Conservation (phyloP, 2,888 invertebrate genomes). For the Mesoligia furuncula region DNA sequence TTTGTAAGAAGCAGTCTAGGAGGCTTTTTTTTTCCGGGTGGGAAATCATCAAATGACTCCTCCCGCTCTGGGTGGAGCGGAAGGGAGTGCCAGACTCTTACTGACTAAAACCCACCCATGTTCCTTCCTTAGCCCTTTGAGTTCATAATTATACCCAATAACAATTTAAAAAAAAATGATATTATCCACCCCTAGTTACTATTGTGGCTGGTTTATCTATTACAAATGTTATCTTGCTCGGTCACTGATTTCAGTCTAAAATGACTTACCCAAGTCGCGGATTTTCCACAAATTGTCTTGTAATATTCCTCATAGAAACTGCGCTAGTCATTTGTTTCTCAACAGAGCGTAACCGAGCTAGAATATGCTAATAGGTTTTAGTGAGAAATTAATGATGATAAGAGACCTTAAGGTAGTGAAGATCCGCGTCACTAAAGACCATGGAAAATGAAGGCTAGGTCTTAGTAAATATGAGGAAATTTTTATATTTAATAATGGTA, state of each 20-base stretch:
- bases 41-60: too few relatives aligned
- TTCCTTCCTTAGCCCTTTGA: too few relatives aligned
- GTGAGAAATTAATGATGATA: slow-evolving; percentile 35
- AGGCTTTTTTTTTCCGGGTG: too few relatives aligned
- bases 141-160: neutral
- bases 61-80: too few relatives aligned
- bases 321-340: slow-evolving; percentile 4
- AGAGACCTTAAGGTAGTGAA: slow-evolving; percentile 17
- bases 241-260: neutral
- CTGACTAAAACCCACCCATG: too few relatives aligned
- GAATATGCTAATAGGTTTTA: slow-evolving; percentile 36
- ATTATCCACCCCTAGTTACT: neutral
- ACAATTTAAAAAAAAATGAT: neutral
- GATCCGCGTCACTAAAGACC: slow-evolving; percentile 24
- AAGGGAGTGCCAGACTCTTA: too few relatives aligned
- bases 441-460: slow-evolving; percentile 31
- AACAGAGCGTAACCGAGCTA: slow-evolving; percentile 18
- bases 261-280: slow-evolving; percentile 8
- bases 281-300: slow-evolving; percentile 9
- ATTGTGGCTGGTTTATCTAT: neutral
- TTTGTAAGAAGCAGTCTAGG: neutral
- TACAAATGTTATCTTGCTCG: neutral
- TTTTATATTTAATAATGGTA: neutral
- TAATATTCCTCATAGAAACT: slow-evolving; percentile 1
- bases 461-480: slow-evolving; percentile 17